Percentiles rank a stretch among this genome's conserved stretches.
Conservation (phyloP, 2,113 vertebrate genomes). For the Phalacrocorax aristotelis region DNA sequence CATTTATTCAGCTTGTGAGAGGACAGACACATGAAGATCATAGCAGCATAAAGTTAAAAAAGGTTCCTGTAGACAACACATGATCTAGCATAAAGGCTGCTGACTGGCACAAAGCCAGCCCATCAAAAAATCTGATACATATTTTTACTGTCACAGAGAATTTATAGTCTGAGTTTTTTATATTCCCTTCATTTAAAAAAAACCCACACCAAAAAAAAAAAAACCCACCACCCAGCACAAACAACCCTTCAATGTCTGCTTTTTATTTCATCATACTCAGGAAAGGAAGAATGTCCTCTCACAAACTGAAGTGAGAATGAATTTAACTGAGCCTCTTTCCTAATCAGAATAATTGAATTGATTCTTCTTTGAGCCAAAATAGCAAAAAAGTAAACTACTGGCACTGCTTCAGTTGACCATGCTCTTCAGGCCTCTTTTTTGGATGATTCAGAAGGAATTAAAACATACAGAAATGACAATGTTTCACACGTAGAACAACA, state of each 20-base stretch:
- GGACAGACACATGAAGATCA: slow-evolving; percentile 17
- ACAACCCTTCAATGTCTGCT: not conserved
- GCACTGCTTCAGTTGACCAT: not conserved
- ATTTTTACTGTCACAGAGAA: not conserved
- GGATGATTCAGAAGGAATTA: slow-evolving; percentile 5
- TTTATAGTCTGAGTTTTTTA: slow-evolving; percentile 23
- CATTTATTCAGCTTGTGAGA: slow-evolving; percentile 5
- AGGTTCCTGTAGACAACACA: not conserved
- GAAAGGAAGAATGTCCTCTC: not conserved
- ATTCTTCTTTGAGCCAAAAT: slow-evolving; percentile 15
- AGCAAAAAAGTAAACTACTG: not conserved
- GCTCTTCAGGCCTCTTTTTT: not conserved
- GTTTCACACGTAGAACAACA: too few species aligned
- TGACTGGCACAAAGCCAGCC: not conserved
- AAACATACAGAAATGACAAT: not conserved
- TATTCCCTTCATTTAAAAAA: not conserved
- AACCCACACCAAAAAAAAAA: too few species aligned
- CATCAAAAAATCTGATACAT: not conserved
- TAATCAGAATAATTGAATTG: slow-evolving; percentile 19
- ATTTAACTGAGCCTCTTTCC: not conserved
- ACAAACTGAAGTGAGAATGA: not conserved
- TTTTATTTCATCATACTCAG: not conserved
- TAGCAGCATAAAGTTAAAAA: not conserved
- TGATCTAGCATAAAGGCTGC: not conserved
- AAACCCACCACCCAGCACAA: too few species aligned